phyloP scores from a whole-genome alignment of 1,140 invertebrate species.

The Trissolcus basalis region DNA sequence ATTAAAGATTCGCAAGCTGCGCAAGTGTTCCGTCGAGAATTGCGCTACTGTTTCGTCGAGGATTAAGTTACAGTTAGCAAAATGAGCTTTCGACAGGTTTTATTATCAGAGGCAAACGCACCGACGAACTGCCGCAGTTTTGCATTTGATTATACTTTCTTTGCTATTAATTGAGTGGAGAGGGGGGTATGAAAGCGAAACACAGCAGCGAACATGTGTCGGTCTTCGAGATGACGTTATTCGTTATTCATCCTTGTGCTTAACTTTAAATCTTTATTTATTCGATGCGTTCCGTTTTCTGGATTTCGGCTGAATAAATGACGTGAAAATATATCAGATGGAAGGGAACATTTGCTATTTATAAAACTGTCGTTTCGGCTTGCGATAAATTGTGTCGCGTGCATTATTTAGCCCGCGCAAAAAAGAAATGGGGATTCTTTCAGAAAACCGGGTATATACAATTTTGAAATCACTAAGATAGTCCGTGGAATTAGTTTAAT shows the following conservation, averaged over 20 bases:
- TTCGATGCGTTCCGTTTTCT: neutral
- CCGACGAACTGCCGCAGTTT: too few relatives aligned
- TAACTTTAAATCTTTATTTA: too few relatives aligned
- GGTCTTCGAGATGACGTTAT: too few relatives aligned
- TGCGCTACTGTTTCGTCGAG: conserved; percentile 1
- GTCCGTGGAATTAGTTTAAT: neutral
- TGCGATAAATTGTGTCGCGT: conserved; percentile 4
- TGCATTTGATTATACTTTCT: neutral
- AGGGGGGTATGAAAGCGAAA: too few relatives aligned
- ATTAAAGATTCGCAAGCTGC: conserved; percentile 45
- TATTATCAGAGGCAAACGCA: too few relatives aligned
- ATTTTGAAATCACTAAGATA: too few relatives aligned
- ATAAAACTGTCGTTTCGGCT: neutral
- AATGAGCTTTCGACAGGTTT: conserved; percentile 11
- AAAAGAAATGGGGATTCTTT: conserved; percentile 3
- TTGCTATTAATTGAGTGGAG: too few relatives aligned
- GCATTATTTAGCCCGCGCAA: conserved; percentile 13
- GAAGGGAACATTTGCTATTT: conserved; percentile 3
- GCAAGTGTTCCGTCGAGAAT: conserved; percentile 29
- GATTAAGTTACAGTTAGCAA: conserved; percentile 30
- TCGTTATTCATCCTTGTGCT: too few relatives aligned
- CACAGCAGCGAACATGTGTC: too few relatives aligned
- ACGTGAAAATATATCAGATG: neutral
- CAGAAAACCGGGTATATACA: neutral
- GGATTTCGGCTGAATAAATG: neutral